Percentiles rank a stretch among this genome's conserved stretches.
Evolutionary conservation across 2,888 invertebrate genomes (phyloP).

Genomic region (Zele albiditarsus): DNA sequence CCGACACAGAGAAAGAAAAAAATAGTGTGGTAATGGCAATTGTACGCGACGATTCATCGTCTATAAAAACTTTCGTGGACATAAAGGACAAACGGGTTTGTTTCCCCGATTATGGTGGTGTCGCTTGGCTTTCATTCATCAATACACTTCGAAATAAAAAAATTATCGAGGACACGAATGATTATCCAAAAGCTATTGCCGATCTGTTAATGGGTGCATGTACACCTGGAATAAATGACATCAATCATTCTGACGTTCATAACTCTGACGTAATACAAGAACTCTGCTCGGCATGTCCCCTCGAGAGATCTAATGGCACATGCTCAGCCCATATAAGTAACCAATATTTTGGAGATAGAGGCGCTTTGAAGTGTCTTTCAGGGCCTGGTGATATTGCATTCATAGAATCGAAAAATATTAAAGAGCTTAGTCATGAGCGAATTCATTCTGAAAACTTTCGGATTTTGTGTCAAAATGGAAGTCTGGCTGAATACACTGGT

Average conservation of each 20-base stretch:
- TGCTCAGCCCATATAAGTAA: conserved; percentile 76
- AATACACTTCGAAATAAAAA: conserved; percentile 74
- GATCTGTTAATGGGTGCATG: conserved; percentile 77
- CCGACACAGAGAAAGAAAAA: conserved; percentile 75
- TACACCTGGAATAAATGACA: conserved; percentile 77
- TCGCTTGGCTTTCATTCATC: conserved; percentile 79
- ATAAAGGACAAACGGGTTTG: conserved; percentile 77
- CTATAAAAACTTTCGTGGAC: conserved; percentile 75
- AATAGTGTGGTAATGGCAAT: conserved; percentile 76
- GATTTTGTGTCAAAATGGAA: conserved; percentile 78
- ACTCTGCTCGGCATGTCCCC: conserved; percentile 59
- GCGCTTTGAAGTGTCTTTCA: conserved; percentile 77
- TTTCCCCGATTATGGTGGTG: conserved; percentile 81
- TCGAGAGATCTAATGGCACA: conserved; percentile 58
- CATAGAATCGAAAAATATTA: conserved; percentile 75
- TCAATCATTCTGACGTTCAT: conserved; percentile 65
- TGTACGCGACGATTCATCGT: conserved; percentile 70
- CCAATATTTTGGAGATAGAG: conserved; percentile 77
- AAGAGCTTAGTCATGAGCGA: conserved; percentile 68
- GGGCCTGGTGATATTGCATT: conserved; percentile 77
- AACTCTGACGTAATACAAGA: conserved; percentile 38
- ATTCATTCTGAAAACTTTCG: conserved; percentile 72
- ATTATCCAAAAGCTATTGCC: conserved; percentile 76
- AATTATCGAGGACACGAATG: conserved; percentile 75
- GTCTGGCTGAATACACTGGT: conserved; percentile 74